phyloP scores from a whole-genome alignment of 2,113 vertebrate genomes.

The Salvator merianae region DNA sequence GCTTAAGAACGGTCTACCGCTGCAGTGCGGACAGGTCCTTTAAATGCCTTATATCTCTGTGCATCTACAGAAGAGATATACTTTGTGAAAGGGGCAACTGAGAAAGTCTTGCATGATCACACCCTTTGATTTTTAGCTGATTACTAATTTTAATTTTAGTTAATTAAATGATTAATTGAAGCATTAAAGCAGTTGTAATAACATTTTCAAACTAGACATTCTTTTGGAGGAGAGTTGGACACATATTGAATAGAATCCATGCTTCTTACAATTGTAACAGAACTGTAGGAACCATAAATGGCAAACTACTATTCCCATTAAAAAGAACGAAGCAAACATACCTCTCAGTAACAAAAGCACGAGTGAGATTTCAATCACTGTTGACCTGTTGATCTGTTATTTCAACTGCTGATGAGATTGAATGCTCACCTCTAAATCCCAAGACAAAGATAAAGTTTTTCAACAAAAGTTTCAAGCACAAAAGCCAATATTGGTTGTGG shows the following conservation, averaged over 20 bases:
- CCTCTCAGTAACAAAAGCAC: background rate
- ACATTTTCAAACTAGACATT: no score
- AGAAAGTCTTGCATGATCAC: no score
- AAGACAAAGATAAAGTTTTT: background rate
- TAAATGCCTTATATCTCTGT: no score
- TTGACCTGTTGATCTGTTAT: background rate
- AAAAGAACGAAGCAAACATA: background rate
- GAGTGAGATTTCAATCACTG: background rate
- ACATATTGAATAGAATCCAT: background rate
- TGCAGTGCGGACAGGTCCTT: no score
- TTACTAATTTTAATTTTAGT: background rate
- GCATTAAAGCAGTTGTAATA: background rate
- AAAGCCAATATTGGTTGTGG: conserved; percentile 31
- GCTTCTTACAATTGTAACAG: background rate
- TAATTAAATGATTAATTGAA: background rate
- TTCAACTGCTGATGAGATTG: background rate
- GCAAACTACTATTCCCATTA: background rate
- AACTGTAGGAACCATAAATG: background rate
- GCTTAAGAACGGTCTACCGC: no score
- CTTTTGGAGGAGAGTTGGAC: background rate
- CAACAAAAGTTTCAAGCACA: conserved; percentile 17
- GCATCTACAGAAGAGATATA: no score
- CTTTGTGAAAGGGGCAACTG: no score
- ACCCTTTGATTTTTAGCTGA: no score
- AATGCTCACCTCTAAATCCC: conserved; percentile 21